These are phyloP conservation scores for Ptychadena robeensis DNA, from an alignment of 2,797 vertebrate species.

Conservation along the genomic window DNA sequence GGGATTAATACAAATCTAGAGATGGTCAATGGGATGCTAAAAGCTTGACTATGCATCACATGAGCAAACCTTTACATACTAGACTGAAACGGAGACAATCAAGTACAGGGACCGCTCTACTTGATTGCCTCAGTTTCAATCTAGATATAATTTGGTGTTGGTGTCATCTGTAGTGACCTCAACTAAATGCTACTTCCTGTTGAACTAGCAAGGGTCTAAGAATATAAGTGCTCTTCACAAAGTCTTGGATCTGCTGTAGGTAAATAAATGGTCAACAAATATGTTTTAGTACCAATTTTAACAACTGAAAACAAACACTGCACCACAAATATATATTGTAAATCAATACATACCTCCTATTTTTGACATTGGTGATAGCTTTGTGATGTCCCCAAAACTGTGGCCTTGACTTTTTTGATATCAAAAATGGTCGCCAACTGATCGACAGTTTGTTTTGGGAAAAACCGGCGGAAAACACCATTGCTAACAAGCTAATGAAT, in stretches of 20 bases:
- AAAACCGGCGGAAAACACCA: slow-evolving; percentile 57
- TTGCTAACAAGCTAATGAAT: slow-evolving; percentile 63
- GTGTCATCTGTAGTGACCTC: no score
- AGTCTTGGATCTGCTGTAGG: background rate
- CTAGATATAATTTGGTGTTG: no score
- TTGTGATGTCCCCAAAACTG: slow-evolving; percentile 27
- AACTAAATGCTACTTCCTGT: background rate
- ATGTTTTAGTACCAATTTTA: background rate
- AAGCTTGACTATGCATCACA: no score
- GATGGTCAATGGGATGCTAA: no score
- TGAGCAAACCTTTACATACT: no score
- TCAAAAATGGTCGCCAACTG: slow-evolving; percentile 30
- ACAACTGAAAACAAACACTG: background rate
- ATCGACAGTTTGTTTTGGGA: slow-evolving; percentile 27
- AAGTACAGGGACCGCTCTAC: no score
- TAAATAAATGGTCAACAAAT: background rate
- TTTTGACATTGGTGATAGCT: slow-evolving; percentile 31
- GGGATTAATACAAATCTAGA: no score
- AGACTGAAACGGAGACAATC: no score
- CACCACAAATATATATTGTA: slow-evolving; percentile 22
- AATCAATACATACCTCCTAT: slow-evolving; percentile 52
- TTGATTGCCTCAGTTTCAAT: no score
- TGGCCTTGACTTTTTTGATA: slow-evolving; percentile 38
- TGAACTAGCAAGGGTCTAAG: background rate
- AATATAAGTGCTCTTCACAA: background rate